These are phyloP conservation scores for Benthosema pterotum DNA, from an alignment of 2,797 vertebrate genomes.

Conservation along the genomic window DNA sequence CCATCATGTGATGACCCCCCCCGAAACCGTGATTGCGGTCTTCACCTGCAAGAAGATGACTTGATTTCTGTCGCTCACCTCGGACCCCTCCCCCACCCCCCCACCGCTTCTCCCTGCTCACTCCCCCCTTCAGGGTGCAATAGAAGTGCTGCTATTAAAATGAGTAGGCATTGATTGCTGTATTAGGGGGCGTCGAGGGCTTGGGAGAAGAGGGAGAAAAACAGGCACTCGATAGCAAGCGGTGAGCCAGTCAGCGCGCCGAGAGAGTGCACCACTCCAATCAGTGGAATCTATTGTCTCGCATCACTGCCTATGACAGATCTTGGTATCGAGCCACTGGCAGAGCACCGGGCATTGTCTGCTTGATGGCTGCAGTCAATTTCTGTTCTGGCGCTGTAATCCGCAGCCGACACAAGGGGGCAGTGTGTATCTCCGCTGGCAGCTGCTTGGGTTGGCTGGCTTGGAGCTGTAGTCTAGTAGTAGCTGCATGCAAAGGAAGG, in stretches of 20 bases:
- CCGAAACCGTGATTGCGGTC: conserved; percentile 42
- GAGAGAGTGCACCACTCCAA: conserved; percentile 73
- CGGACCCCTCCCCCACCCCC: conserved; percentile 34
- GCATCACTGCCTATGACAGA: conserved; percentile 75
- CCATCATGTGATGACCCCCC: conserved; percentile 29
- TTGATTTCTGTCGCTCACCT: conserved; percentile 41
- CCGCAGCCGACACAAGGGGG: conserved; percentile 67
- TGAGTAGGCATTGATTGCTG: conserved; percentile 75
- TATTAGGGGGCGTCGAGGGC: conserved; percentile 60
- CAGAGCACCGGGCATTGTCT: conserved; percentile 76
- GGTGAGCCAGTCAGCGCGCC: conserved; percentile 65
- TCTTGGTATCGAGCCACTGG: conserved; percentile 76
- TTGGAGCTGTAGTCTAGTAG: conserved; percentile 30
- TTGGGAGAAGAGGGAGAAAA: conserved; percentile 63
- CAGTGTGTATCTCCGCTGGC: conserved; percentile 75
- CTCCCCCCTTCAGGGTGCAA: conserved; percentile 37
- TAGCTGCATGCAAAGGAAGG: conserved; percentile 52
- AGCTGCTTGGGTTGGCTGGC: not conserved
- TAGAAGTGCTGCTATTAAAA: conserved; percentile 67
- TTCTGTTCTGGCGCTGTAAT: conserved; percentile 31
- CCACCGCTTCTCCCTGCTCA: conserved; percentile 31
- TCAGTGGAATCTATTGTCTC: conserved; percentile 78
- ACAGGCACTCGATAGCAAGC: conserved; percentile 66
- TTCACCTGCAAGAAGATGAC: conserved; percentile 46
- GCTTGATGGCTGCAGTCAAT: conserved; percentile 70